Percentiles rank a stretch among this genome's conserved stretches.
Evolutionary conservation across 2,888 invertebrate genomes (phyloP).

Genomic region (Drosophila fungiperda): DNA sequence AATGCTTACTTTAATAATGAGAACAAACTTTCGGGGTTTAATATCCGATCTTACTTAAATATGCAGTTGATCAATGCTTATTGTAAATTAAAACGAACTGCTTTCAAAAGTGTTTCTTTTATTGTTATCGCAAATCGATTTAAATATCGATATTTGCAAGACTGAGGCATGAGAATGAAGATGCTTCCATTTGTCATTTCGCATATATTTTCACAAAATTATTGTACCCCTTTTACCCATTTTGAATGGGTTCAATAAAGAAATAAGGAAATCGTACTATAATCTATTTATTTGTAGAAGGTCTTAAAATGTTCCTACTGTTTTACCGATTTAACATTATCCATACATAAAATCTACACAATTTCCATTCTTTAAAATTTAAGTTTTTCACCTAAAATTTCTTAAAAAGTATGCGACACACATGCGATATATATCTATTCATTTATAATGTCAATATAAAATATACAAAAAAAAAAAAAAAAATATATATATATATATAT

Average conservation of each 20-base stretch:
- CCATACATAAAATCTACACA: not conserved
- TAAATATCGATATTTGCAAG: too few species aligned
- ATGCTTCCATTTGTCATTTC: not conserved
- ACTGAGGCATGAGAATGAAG: not conserved
- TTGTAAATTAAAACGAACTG: too few species aligned
- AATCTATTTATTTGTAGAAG: not conserved
- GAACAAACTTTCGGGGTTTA: too few species aligned
- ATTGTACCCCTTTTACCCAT: too few species aligned
- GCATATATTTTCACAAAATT: too few species aligned
- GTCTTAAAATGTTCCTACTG: not conserved
- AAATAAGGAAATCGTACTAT: not conserved
- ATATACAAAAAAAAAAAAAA: rapidly evolving
- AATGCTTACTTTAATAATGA: too few species aligned
- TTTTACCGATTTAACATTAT: not conserved
- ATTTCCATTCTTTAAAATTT: not conserved
- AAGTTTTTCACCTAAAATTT: not conserved
- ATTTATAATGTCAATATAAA: not conserved
- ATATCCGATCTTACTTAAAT: too few species aligned
- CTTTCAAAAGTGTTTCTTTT: too few species aligned
- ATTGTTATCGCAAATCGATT: too few species aligned
- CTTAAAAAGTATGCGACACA: not conserved
- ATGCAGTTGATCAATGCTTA: too few species aligned
- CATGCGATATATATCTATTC: not conserved
- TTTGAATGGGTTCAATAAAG: too few species aligned
- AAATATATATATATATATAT: too few species aligned